Evolutionary conservation across 2,797 vertebrate species (phyloP).

Genomic region (Okamejei kenojei): DNA sequence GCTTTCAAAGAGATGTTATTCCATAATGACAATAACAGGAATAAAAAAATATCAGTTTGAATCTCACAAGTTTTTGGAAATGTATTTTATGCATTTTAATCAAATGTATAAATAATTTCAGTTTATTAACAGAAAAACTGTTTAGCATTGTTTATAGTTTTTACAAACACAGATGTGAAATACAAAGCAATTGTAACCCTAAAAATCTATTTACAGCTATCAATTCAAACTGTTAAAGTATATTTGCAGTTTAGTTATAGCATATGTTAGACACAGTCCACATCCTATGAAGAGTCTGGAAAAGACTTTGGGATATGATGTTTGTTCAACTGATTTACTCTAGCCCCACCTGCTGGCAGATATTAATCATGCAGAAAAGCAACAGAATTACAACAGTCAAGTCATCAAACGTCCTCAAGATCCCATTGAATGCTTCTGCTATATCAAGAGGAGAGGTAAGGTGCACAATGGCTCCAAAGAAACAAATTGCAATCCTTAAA

Average conservation of each 20-base stretch:
- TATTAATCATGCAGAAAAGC: conserved; percentile 66
- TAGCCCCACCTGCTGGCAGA: conserved; percentile 65
- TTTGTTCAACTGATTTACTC: conserved; percentile 46
- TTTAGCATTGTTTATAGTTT: neutral
- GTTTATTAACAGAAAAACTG: neutral
- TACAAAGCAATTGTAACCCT: neutral
- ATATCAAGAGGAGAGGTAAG: conserved; percentile 55
- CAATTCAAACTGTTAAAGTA: neutral
- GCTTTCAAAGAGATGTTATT: neutral
- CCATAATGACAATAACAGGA: neutral
- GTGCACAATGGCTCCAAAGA: conserved; percentile 60
- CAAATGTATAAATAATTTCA: conserved; percentile 8
- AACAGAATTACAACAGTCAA: conserved; percentile 67
- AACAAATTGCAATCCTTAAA: conserved; percentile 65
- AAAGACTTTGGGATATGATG: neutral
- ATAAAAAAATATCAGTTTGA: neutral
- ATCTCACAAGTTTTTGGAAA: neutral
- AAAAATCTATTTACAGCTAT: neutral
- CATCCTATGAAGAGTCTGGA: neutral
- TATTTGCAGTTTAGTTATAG: conserved; percentile 3
- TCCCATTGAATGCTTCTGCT: conserved; percentile 58
- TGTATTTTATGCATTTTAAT: neutral
- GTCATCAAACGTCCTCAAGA: conserved; percentile 64
- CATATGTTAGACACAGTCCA: neutral
- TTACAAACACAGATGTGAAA: neutral